Percentiles rank a stretch among this genome's conserved stretches.
phyloP scores from a whole-genome alignment of 2,113 vertebrate genomes.

The Spilogale gracilis region DNA sequence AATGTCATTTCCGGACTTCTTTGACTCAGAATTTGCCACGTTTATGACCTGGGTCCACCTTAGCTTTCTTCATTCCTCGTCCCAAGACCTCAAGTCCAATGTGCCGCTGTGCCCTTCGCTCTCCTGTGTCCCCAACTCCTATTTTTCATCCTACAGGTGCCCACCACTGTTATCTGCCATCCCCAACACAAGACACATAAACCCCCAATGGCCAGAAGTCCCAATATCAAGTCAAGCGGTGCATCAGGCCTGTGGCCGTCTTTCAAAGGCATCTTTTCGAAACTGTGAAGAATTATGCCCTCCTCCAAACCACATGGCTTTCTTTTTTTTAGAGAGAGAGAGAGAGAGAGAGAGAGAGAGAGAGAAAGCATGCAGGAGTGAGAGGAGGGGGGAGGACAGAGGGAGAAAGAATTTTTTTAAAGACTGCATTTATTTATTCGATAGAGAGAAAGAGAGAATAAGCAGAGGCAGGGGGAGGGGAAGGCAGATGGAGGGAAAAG shows the following conservation, averaged over 20 bases:
- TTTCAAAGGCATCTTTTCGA: conserved; percentile 19
- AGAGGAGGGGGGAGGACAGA: not conserved
- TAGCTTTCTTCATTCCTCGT: not conserved
- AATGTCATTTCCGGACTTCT: not conserved
- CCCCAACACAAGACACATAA: not conserved
- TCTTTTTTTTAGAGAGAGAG: not conserved
- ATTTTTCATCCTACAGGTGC: too few species aligned
- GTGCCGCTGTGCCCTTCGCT: not conserved
- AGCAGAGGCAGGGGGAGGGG: too few species aligned
- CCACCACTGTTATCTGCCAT: not conserved
- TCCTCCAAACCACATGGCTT: not conserved
- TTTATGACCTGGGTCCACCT: not conserved
- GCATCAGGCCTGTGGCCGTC: not conserved
- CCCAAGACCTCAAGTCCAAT: not conserved
- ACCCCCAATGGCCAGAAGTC: not conserved
- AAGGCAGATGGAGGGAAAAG: not conserved
- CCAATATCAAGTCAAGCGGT: not conserved
- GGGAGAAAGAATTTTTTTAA: not conserved
- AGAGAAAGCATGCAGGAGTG: not conserved
- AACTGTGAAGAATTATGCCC: not conserved
- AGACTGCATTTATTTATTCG: not conserved
- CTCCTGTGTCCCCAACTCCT: too few species aligned
- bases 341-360: not conserved
- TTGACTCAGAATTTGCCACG: not conserved
- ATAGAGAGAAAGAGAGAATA: not conserved